Conservation (phyloP, 2,888 invertebrate genomes). For the Pecten maximus region DNA sequence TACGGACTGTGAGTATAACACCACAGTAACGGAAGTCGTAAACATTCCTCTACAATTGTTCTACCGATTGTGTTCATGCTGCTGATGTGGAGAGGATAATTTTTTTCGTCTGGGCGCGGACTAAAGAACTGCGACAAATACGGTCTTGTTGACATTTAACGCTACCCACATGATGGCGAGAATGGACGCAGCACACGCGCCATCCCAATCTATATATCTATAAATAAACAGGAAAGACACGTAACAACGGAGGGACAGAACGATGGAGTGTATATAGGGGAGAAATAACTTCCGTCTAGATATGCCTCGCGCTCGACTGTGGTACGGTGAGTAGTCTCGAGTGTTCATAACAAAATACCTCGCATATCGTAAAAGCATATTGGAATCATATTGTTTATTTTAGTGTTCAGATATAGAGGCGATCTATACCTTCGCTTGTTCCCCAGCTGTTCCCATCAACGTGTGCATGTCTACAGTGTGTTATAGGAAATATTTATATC, state of each 20-base stretch:
- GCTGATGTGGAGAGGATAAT: not conserved
- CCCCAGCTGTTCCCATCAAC: not conserved
- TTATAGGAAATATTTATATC: not conserved
- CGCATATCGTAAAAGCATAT: not conserved
- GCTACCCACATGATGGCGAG: not conserved
- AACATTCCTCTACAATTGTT: not conserved
- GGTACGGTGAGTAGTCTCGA: not conserved
- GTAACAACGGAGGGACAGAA: not conserved
- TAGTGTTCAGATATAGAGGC: not conserved
- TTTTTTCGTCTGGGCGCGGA: not conserved
- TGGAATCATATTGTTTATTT: not conserved
- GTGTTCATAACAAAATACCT: not conserved
- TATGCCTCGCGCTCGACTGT: not conserved
- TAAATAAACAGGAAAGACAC: not conserved
- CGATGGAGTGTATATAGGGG: not conserved
- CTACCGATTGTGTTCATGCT: not conserved
- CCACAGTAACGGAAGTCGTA: not conserved
- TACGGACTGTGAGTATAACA: not conserved
- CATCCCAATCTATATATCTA: not conserved
- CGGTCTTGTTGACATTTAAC: not conserved
- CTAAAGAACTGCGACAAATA: slow-evolving; percentile 15
- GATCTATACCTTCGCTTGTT: not conserved
- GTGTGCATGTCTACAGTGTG: not conserved
- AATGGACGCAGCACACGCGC: not conserved
- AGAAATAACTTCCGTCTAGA: not conserved